Percentiles rank a stretch among this genome's conserved stretches.
phyloP scores from a whole-genome alignment of 2,113 vertebrate species.

The Herpailurus yagouaroundi region DNA sequence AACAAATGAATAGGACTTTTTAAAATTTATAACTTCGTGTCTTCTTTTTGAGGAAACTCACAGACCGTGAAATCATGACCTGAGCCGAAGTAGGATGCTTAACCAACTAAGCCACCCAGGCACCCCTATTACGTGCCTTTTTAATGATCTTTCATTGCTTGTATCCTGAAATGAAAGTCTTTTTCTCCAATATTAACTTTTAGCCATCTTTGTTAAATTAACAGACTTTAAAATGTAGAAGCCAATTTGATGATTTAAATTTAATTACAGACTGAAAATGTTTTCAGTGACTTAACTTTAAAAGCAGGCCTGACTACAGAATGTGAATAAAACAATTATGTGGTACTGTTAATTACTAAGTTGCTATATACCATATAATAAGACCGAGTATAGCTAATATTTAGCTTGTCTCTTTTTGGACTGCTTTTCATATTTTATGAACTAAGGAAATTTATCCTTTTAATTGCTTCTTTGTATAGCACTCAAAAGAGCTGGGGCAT shows the following conservation, averaged over 20 bases:
- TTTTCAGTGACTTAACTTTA: slow-evolving; percentile 26
- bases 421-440: background rate
- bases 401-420: slow-evolving; percentile 23
- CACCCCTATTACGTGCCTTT: background rate
- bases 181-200: background rate
- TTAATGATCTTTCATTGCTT: background rate
- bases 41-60: background rate
- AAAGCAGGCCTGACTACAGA: background rate
- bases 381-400: background rate
- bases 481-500: background rate
- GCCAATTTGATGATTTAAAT: background rate
- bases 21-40: background rate
- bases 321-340: background rate
- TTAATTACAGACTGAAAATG: background rate
- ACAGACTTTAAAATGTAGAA: background rate
- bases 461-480: background rate
- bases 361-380: background rate
- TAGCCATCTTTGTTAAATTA: background rate
- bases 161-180: background rate
- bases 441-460: background rate
- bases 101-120: no score
- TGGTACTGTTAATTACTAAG: background rate
- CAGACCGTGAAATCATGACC: no score
- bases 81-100: no score
- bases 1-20: background rate